Evolutionary conservation across 2,113 vertebrate genomes (phyloP), one percentile per base, ranked within the genome.

Genomic region (Butastur rufipennis): DNA sequence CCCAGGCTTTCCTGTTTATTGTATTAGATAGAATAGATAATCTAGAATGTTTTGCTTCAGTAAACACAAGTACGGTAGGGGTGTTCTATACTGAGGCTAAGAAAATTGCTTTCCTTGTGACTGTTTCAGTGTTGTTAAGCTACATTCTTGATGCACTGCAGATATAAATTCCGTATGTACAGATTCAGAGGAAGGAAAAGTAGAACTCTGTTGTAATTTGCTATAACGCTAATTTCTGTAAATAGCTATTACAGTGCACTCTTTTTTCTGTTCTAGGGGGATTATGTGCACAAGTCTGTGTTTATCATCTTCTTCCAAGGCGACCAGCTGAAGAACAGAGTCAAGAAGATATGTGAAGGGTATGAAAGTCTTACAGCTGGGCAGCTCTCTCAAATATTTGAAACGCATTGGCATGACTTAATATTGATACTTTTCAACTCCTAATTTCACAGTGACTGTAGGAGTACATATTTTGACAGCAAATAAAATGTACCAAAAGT

Each of bases 261-360:
- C 40, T 84, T 48, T 85, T 67, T 81, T 92, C 65, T 95, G 6
- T 92, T 88, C 83, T 96, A 99, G 99, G 99, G 99, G 3, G 99
- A 99, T 97, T 98, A 99, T 25, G 99, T 99, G 96, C 98, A 99
- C 98, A 99, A 99, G 98, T 99, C 99, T 13, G 99, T 99, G 53
- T 99, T 99, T 97, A 99, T 99, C 97, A 99, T 99, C 97, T 99
- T 99, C 97, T 99, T 99, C 97, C 99, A 99, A 98, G 99, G 99
- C 26, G 99, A 99, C 95, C 99, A 99, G 91, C 97, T 99, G 91
- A 99, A 99, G 98, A 99, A 99, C 86, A 98, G 99, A 96, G 99
- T 99, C 72, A 99, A 99, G 98, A 99, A 99, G 98, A 99, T 99
- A 73, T 99, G 99, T 75, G 99, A 99, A 98, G 99, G 99, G 99